Evolutionary conservation across 2,888 invertebrate species (phyloP).

Genomic region (Eupithecia insigniata): DNA sequence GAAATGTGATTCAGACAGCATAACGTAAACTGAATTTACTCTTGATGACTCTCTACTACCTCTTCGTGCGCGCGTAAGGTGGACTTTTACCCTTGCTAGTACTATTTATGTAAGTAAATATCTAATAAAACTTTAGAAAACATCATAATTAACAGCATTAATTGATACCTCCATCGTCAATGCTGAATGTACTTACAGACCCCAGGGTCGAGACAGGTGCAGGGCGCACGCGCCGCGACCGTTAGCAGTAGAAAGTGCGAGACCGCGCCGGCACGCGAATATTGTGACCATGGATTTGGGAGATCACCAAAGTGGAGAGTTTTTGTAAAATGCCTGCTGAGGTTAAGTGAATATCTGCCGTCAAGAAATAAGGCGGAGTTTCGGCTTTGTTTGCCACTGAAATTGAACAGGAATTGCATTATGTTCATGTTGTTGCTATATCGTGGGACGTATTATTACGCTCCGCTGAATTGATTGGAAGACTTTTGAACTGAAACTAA

Average conservation of each 20-base stretch:
- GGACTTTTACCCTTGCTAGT: no score
- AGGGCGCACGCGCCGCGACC: constrained; percentile 80
- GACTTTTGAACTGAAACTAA: no score
- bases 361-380: not conserved
- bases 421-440: no score
- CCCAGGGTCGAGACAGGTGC: constrained; percentile 76
- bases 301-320: not conserved
- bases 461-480: no score
- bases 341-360: no score
- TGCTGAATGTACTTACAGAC: constrained; percentile 46
- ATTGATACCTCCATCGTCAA: constrained; percentile 17
- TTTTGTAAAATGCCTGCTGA: not conserved
- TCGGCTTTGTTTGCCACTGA: not conserved
- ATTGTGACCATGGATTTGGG: constrained; percentile 54
- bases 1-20: no score
- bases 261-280: constrained; percentile 81
- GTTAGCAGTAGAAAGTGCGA: constrained; percentile 84
- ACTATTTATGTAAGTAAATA: not conserved
- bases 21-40: no score
- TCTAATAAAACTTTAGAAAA: not conserved
- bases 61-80: no score
- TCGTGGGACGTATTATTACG: no score
- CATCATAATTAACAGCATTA: constrained; percentile 9
- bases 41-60: no score
- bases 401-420: no score